These are phyloP conservation scores for Chelon auratus DNA, from an alignment of 2,797 vertebrate genomes.

Conservation along the genomic window DNA sequence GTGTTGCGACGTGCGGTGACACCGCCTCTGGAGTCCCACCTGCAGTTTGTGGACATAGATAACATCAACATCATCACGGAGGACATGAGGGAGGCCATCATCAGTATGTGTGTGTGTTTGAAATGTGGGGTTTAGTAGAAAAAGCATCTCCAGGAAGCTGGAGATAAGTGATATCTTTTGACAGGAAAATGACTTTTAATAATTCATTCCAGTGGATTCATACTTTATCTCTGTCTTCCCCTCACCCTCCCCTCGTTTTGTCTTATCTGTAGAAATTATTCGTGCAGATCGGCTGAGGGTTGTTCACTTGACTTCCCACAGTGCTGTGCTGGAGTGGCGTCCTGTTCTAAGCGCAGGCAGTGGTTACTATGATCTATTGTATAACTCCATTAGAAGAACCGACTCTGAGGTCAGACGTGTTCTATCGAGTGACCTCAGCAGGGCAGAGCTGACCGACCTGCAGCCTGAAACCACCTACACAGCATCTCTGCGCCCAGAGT, in stretches of 20 bases:
- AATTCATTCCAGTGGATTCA: neutral
- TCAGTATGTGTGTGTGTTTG: conserved; percentile 79
- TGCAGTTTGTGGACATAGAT: conserved; percentile 91
- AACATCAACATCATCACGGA: conserved; percentile 87
- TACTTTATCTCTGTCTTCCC: neutral
- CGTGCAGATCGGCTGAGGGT: conserved; percentile 66
- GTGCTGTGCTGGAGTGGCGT: conserved; percentile 79
- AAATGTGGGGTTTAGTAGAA: conserved; percentile 5
- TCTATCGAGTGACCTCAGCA: conserved; percentile 55
- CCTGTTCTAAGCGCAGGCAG: conserved; percentile 61
- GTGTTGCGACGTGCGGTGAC: conserved; percentile 86
- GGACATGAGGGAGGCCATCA: conserved; percentile 86
- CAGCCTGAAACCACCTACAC: conserved; percentile 76
- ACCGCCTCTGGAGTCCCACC: conserved; percentile 85
- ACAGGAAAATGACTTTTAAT: neutral
- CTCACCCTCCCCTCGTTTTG: neutral
- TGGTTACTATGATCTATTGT: conserved; percentile 71
- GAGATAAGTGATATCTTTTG: neutral
- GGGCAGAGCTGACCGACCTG: conserved; percentile 65
- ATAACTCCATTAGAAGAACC: conserved; percentile 17
- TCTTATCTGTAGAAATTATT: conserved; percentile 71
- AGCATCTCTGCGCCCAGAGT: conserved; percentile 66
- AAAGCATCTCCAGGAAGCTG: neutral
- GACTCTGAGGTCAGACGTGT: conserved; percentile 14
- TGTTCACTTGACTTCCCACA: conserved; percentile 66